Percentiles rank a stretch among this genome's conserved stretches.
Conservation (phyloP, 2,113 vertebrate genomes). For the Hiodon tergisus region DNA sequence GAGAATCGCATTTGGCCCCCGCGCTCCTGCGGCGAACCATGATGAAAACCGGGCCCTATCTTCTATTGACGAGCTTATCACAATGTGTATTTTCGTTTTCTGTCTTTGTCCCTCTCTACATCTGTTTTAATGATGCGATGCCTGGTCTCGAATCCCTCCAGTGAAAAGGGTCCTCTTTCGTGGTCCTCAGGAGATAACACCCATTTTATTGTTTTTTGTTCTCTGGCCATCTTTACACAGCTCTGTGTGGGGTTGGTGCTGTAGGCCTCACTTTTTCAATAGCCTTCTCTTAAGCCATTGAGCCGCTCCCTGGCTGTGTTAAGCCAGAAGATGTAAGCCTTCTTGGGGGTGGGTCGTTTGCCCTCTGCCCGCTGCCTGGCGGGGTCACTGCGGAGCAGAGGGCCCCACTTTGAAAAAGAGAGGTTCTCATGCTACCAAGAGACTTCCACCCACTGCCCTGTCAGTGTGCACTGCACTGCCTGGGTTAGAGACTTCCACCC, state of each 20-base stretch:
- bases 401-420: slow-evolving; percentile 16
- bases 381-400: slow-evolving; percentile 5
- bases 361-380: slow-evolving; percentile 4
- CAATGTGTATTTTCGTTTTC: slow-evolving; percentile 5
- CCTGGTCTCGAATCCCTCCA: background rate
- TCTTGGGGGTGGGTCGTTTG: slow-evolving; percentile 4
- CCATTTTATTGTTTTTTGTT: slow-evolving; percentile 15
- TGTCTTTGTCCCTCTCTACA: background rate
- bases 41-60: background rate
- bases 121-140: slow-evolving; percentile 16
- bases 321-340: slow-evolving; percentile 24
- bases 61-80: background rate
- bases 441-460: too few species aligned
- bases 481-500: too few species aligned
- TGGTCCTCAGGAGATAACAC: background rate
- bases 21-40: too few species aligned
- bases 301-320: slow-evolving; percentile 22
- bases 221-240: background rate
- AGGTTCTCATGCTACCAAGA: slow-evolving; percentile 14
- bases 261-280: slow-evolving; percentile 16
- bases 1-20: too few species aligned
- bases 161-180: background rate
- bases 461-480: too few species aligned
- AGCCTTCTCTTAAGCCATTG: slow-evolving; percentile 17
- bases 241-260: slow-evolving; percentile 17